These are phyloP conservation scores for Chloromyia formosa DNA, from an alignment of 2,888 invertebrate species.

Conservation along the genomic window DNA sequence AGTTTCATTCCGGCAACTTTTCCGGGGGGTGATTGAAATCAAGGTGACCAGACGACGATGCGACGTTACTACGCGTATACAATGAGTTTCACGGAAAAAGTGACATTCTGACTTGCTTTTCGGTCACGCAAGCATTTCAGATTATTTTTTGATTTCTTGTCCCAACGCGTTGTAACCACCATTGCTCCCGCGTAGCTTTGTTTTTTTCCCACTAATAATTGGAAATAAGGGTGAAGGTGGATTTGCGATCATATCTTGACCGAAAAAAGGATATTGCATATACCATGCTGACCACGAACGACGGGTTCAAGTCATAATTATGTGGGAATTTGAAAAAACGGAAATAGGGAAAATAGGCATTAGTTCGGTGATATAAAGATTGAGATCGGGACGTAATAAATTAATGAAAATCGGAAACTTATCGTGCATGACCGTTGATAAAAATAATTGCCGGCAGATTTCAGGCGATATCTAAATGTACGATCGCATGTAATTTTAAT, in stretches of 20 bases:
- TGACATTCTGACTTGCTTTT: slow-evolving; percentile 36
- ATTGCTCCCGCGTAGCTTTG: background rate
- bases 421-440: slow-evolving; percentile 36
- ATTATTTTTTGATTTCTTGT: slow-evolving; percentile 28
- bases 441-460: slow-evolving; percentile 11
- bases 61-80: background rate
- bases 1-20: background rate
- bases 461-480: background rate
- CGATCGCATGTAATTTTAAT: background rate
- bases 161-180: background rate
- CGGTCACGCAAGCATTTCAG: slow-evolving; percentile 36
- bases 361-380: background rate
- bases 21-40: slow-evolving; percentile 2
- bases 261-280: slow-evolving; percentile 25
- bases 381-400: slow-evolving; percentile 1
- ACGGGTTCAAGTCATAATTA: slow-evolving; percentile 6
- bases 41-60: background rate
- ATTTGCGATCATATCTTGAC: slow-evolving; percentile 18
- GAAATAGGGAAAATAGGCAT: slow-evolving; percentile 30
- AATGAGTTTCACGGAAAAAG: background rate
- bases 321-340: slow-evolving; percentile 31
- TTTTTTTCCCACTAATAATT: background rate
- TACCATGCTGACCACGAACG: slow-evolving; percentile 23
- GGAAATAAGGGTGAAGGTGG: background rate
- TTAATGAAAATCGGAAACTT: slow-evolving; percentile 38